These are phyloP conservation scores for Cyphomyrmex costatus DNA, from an alignment of 1,140 invertebrate genomes.

Conservation along the genomic window DNA sequence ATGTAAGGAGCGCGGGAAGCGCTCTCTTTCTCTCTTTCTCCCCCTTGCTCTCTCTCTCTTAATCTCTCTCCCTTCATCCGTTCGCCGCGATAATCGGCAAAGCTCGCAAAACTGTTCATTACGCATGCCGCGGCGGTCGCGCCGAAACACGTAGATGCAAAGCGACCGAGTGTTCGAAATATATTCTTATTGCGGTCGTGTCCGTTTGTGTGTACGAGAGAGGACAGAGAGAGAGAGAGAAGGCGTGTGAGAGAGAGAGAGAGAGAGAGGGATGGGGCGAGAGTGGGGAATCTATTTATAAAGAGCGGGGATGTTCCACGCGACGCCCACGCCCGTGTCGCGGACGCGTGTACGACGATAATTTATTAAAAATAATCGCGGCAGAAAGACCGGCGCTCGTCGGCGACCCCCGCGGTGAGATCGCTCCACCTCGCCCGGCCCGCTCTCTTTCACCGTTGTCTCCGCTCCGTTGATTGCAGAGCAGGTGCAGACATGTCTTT, in stretches of 20 bases:
- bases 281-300: constrained; percentile 84
- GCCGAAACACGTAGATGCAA: not conserved
- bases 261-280: constrained; percentile 36
- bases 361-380: constrained; percentile 72
- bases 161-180: constrained; percentile 24
- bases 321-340: constrained; percentile 82
- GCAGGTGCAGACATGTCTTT: constrained; percentile 92
- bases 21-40: constrained; percentile 35
- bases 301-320: constrained; percentile 83
- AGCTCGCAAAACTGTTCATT: constrained; percentile 72
- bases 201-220: constrained; percentile 74
- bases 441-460: not conserved
- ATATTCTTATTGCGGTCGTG: constrained; percentile 78
- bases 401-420: no score
- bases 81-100: constrained; percentile 71
- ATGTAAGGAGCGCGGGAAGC: constrained; percentile 65
- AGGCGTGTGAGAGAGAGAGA: constrained; percentile 72
- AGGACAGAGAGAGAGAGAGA: constrained; percentile 70
- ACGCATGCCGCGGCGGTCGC: constrained; percentile 12
- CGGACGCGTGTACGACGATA: constrained; percentile 81
- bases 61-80: not conserved
- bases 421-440: not conserved
- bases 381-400: constrained; percentile 14
- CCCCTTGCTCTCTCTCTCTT: not conserved
- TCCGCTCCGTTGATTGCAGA: constrained; percentile 52